Percentiles rank a stretch among this genome's conserved stretches.
Evolutionary conservation across 2,888 invertebrate species (phyloP).

Genomic region (Parnassius orleans): DNA sequence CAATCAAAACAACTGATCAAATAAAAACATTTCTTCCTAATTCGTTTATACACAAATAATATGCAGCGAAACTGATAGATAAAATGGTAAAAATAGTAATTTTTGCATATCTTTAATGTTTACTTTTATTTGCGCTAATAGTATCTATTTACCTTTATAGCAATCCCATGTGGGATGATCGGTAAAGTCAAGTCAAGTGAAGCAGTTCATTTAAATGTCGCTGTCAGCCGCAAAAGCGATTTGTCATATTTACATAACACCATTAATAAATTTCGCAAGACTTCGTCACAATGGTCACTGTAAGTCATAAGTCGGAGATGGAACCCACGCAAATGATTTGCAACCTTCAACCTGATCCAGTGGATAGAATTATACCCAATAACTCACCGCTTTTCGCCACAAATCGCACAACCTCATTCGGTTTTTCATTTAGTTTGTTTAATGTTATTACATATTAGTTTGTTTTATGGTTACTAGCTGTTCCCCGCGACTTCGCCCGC

Average conservation of each 20-base stretch:
- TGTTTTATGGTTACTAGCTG: no score
- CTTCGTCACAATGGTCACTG: slow-evolving; percentile 48
- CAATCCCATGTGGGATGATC: slow-evolving; percentile 23
- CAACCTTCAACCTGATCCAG: slow-evolving; percentile 42
- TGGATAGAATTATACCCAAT: slow-evolving; percentile 4
- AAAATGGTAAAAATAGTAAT: neutral
- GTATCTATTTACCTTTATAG: slow-evolving; percentile 4
- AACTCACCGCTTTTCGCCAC: slow-evolving; percentile 11
- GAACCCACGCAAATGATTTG: slow-evolving; percentile 77
- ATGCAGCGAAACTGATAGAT: no score
- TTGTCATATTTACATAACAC: slow-evolving; percentile 59
- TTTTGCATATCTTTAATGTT: neutral
- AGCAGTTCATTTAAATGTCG: slow-evolving; percentile 26
- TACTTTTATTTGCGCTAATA: slow-evolving; percentile 1
- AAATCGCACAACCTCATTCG: neutral
- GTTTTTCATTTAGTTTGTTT: no score
- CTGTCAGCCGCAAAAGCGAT: slow-evolving; percentile 39
- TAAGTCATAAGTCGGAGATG: slow-evolving; percentile 57
- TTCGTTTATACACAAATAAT: no score
- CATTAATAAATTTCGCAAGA: slow-evolving; percentile 65
- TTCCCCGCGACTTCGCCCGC: no score
- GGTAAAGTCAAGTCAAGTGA: slow-evolving; percentile 15
- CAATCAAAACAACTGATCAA: no score
- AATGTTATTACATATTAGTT: no score
- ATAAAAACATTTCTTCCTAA: no score